These are phyloP conservation scores for Xenopus laevis DNA, from an alignment of 2,113 vertebrate genomes.

Conservation along the genomic window DNA sequence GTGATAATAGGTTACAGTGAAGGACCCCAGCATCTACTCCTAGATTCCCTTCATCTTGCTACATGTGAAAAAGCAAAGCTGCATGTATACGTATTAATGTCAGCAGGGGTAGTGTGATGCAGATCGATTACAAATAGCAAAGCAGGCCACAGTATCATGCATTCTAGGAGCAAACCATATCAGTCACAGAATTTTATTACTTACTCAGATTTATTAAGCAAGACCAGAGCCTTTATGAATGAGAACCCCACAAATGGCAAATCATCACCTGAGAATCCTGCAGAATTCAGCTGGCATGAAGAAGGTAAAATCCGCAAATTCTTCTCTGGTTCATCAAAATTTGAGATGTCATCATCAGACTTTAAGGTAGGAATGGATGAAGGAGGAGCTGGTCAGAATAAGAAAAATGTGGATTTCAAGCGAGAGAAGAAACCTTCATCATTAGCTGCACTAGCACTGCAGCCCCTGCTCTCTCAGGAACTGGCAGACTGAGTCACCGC, in stretches of 20 bases:
- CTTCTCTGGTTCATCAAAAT: slow-evolving; percentile 88
- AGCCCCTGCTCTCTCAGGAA: slow-evolving; percentile 81
- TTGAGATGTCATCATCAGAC: slow-evolving; percentile 89
- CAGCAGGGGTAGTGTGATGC: slow-evolving; percentile 35
- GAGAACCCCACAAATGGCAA: slow-evolving; percentile 87
- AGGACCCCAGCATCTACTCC: neutral
- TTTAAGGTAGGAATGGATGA: slow-evolving; percentile 82
- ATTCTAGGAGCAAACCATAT: slow-evolving; percentile 26
- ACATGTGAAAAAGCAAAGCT: slow-evolving; percentile 9
- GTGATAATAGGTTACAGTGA: slow-evolving; percentile 1
- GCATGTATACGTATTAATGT: slow-evolving; percentile 35
- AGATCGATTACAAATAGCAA: slow-evolving; percentile 35
- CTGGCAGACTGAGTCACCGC: slow-evolving; percentile 76
- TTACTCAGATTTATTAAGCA: slow-evolving; percentile 79
- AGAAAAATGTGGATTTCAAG: slow-evolving; percentile 61
- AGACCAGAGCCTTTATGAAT: slow-evolving; percentile 70
- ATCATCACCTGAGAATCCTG: slow-evolving; percentile 76
- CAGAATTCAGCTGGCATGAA: slow-evolving; percentile 78
- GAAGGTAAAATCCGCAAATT: slow-evolving; percentile 80
- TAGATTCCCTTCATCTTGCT: neutral
- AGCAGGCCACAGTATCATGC: slow-evolving; percentile 29
- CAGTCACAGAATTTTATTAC: slow-evolving; percentile 56
- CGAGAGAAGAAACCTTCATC: slow-evolving; percentile 63
- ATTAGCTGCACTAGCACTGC: slow-evolving; percentile 70
- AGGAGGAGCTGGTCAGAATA: slow-evolving; percentile 83